These are phyloP conservation scores for Oophaga sylvatica DNA, from an alignment of 2,797 vertebrate genomes.

Conservation along the genomic window DNA sequence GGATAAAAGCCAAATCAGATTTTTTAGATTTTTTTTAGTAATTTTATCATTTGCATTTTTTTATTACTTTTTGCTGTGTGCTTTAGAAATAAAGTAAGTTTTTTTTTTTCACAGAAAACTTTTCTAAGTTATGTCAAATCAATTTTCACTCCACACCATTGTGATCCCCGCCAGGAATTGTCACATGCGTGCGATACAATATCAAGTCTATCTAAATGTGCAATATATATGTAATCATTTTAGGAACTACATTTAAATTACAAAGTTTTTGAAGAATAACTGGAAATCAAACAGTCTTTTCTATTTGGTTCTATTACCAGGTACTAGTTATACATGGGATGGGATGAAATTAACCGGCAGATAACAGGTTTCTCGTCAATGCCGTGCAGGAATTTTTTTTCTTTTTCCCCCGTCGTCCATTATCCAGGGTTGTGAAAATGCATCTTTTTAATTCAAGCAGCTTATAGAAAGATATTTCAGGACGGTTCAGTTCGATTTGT, in stretches of 20 bases:
- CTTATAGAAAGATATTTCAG: slow-evolving; percentile 59
- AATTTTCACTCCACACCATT: background rate
- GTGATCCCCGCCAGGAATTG: slow-evolving; percentile 10
- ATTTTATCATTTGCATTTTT: background rate
- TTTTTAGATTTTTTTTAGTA: background rate
- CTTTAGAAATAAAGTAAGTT: background rate
- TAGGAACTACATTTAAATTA: slow-evolving; percentile 57
- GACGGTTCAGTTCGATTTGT: slow-evolving; percentile 60
- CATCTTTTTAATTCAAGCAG: slow-evolving; percentile 59
- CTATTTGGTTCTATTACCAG: slow-evolving; percentile 34
- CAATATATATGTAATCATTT: slow-evolving; percentile 62
- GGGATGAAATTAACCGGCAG: slow-evolving; percentile 58
- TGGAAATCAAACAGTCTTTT: slow-evolving; percentile 32
- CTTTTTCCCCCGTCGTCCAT: slow-evolving; percentile 17
- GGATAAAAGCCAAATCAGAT: no score
- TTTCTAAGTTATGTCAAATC: slow-evolving; percentile 39
- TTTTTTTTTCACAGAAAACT: slow-evolving; percentile 26
- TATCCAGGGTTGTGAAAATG: slow-evolving; percentile 53
- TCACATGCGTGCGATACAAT: slow-evolving; percentile 29
- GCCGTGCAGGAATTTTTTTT: slow-evolving; percentile 41
- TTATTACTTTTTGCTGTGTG: background rate
- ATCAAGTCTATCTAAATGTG: slow-evolving; percentile 57
- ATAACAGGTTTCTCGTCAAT: slow-evolving; percentile 52
- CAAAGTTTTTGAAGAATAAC: slow-evolving; percentile 34
- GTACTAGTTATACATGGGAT: slow-evolving; percentile 45